These are phyloP conservation scores for Leucopternis melanops DNA, from an alignment of 2,113 vertebrate species.

Conservation along the genomic window DNA sequence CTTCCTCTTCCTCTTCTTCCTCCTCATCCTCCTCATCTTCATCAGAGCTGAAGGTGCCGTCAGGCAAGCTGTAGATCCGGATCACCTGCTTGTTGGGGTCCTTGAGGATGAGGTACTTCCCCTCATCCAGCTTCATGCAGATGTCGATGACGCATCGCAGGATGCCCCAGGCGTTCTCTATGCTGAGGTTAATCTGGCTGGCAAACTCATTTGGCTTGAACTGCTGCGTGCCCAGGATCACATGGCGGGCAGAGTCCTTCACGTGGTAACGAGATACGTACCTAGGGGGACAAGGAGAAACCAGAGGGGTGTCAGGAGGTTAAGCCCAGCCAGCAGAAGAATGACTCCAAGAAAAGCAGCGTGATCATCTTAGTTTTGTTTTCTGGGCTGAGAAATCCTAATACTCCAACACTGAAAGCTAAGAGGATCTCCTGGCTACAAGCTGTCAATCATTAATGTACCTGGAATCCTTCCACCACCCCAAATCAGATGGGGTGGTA, in stretches of 20 bases:
- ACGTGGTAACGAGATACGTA: conserved; percentile 96
- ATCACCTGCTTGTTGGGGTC: conserved; percentile 99
- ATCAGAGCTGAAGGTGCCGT: conserved; percentile 97
- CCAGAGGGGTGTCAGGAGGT: neutral
- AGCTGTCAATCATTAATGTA: neutral
- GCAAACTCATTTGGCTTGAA: conserved; percentile 99
- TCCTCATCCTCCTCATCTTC: conserved; percentile 98
- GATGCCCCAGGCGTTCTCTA: conserved; percentile 99
- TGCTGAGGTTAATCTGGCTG: conserved; percentile 98
- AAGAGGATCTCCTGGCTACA: neutral
- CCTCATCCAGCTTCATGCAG: conserved; percentile 98
- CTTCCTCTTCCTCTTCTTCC: conserved; percentile 94
- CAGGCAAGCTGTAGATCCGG: conserved; percentile 94
- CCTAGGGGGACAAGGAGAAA: conserved; percentile 49
- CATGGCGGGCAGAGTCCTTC: conserved; percentile 93
- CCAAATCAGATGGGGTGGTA: neutral
- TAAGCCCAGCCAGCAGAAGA: neutral
- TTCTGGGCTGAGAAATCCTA: neutral
- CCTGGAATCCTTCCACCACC: neutral
- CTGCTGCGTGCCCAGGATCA: conserved; percentile 96
- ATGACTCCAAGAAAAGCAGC: rapidly evolving
- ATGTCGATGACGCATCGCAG: conserved; percentile 96
- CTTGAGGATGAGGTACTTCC: conserved; percentile 98
- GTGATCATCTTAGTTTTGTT: neutral
- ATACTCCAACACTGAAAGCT: neutral